These are phyloP conservation scores for Labroides dimidiatus DNA, from an alignment of 2,797 vertebrate genomes.

Conservation along the genomic window DNA sequence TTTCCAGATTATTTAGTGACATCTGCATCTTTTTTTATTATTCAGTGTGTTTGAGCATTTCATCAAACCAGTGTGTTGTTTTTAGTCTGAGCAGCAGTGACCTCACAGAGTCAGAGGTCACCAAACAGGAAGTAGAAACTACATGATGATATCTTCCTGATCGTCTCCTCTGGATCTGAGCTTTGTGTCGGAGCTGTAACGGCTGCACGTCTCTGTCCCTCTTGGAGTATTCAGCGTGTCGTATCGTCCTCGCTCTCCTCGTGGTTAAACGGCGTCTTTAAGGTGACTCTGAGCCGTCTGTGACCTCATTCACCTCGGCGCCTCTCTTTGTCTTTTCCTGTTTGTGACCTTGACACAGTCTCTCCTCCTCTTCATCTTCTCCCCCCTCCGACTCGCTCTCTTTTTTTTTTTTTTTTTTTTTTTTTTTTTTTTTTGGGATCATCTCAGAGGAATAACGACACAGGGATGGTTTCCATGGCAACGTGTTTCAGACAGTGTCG, in stretches of 20 bases:
- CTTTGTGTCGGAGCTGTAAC: too few species aligned
- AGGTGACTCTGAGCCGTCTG: not conserved
- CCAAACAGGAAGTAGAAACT: too few species aligned
- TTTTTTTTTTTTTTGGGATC: conserved; percentile 37
- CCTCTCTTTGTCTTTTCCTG: not conserved
- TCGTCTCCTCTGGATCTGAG: too few species aligned
- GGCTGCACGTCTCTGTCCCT: too few species aligned
- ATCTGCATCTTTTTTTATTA: too few species aligned
- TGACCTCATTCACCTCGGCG: not conserved
- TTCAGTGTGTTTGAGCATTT: too few species aligned
- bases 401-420: conserved; percentile 30
- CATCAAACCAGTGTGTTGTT: too few species aligned
- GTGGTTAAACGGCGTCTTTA: not conserved
- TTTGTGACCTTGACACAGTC: conserved; percentile 53
- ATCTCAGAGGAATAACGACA: conserved; percentile 63
- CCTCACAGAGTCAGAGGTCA: too few species aligned
- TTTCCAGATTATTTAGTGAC: too few species aligned
- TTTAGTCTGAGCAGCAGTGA: too few species aligned
- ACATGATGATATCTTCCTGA: too few species aligned
- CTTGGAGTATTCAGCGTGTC: not conserved
- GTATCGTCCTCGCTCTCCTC: too few species aligned
- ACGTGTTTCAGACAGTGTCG: conserved; percentile 69
- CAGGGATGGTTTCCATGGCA: conserved; percentile 74
- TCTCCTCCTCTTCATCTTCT: conserved; percentile 16
- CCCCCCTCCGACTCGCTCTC: not conserved